These are phyloP conservation scores for Drosophila parabipectinata DNA, from an alignment of 1,140 invertebrate genomes.

Conservation along the genomic window DNA sequence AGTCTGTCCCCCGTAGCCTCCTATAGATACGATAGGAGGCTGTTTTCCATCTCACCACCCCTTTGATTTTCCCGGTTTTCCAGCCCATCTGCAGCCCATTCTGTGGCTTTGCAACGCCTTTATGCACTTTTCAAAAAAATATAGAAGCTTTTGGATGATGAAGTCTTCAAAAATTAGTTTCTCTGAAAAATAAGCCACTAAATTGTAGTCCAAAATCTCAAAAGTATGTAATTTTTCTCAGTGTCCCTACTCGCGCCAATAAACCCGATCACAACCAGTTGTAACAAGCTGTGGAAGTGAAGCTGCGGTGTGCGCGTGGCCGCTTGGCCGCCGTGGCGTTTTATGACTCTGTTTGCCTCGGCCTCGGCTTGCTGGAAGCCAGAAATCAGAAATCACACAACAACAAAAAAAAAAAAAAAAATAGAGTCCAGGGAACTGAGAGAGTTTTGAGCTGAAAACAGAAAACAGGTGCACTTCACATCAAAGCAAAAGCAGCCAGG, in stretches of 20 bases:
- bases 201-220: too few relatives aligned
- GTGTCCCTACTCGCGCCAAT: constrained; percentile 4
- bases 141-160: too few relatives aligned
- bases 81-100: constrained; percentile 41
- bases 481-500: constrained; percentile 43
- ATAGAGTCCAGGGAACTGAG: background rate
- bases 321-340: constrained; percentile 69
- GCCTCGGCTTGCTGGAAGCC: constrained; percentile 20
- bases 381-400: constrained; percentile 49
- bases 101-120: constrained; percentile 4
- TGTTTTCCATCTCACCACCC: background rate
- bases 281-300: constrained; percentile 64
- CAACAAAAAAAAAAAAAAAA: constrained; percentile 20
- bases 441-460: constrained; percentile 26
- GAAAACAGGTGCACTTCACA: constrained; percentile 82
- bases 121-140: background rate
- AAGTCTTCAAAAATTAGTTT: background rate
- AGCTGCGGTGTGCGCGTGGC: constrained; percentile 58
- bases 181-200: too few relatives aligned
- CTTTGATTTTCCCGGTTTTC: background rate
- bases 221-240: background rate
- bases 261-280: constrained; percentile 62
- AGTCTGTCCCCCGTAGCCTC: too few relatives aligned
- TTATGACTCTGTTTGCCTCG: constrained; percentile 78
- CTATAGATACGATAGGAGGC: background rate